A percentile compares a stretch with the other conserved stretches of the same genome.
These are phyloP conservation scores for Armadillidium nasatum DNA, from an alignment of 1,140 invertebrate genomes.

Conservation along the genomic window DNA sequence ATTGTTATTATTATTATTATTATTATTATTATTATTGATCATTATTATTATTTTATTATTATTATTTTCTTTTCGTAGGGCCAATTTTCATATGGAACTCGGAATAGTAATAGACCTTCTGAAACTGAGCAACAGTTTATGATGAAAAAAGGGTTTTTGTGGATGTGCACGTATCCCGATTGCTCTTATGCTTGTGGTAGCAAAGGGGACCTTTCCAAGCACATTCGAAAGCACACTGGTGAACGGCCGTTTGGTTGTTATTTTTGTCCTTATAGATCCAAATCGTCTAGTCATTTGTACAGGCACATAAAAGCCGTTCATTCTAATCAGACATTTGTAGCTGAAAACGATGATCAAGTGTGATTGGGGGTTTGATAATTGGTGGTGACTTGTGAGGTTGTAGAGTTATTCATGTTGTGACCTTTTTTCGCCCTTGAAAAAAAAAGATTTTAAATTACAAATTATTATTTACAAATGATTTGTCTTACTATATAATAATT, in stretches of 20 bases:
- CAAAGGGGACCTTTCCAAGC: slow-evolving; percentile 23
- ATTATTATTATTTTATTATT: no score
- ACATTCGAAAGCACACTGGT: slow-evolving; percentile 25
- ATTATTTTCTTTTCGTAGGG: not conserved
- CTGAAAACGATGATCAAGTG: no score
- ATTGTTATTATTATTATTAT: no score
- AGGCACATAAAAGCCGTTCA: not conserved
- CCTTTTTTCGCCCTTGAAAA: no score
- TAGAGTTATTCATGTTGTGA: no score
- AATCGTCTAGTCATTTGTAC: slow-evolving; percentile 23
- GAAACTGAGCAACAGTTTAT: not conserved
- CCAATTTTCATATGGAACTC: not conserved
- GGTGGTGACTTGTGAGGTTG: no score
- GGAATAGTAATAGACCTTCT: not conserved
- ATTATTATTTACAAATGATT: no score
- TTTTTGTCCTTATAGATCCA: slow-evolving; percentile 24
- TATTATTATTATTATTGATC: no score
- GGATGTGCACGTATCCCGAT: not conserved
- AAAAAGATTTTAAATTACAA: no score
- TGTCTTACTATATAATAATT: no score
- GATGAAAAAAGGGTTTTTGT: not conserved
- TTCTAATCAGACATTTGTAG: no score
- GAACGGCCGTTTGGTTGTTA: slow-evolving; percentile 26
- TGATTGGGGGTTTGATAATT: no score
- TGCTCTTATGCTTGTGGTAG: slow-evolving; percentile 17